phyloP scores from a whole-genome alignment of 2,888 invertebrate species.

The Plebejus argus region DNA sequence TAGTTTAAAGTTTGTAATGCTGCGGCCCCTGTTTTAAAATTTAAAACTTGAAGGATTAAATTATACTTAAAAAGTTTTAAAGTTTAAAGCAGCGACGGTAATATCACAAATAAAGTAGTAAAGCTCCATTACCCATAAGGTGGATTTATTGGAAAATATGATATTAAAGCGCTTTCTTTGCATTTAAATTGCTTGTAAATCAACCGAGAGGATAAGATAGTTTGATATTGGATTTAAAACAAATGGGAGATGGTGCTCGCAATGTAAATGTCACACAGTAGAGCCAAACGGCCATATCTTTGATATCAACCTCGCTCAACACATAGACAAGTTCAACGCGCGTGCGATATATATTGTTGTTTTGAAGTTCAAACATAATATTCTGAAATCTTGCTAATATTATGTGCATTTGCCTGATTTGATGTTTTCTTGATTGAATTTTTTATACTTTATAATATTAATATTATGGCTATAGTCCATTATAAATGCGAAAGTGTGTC shows the following conservation, averaged over 20 bases:
- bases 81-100: background rate
- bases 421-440: too few relatives aligned
- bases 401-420: too few relatives aligned
- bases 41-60: background rate
- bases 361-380: too few relatives aligned
- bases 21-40: background rate
- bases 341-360: too few relatives aligned
- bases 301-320: too few relatives aligned
- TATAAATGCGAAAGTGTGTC: too few relatives aligned
- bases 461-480: too few relatives aligned
- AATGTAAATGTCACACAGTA: background rate
- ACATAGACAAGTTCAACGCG: too few relatives aligned
- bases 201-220: constrained; percentile 41
- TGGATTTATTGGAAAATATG: constrained; percentile 61
- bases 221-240: constrained; percentile 35
- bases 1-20: background rate
- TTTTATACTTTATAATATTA: too few relatives aligned
- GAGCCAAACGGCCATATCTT: background rate
- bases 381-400: too few relatives aligned
- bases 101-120: constrained; percentile 30
- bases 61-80: background rate
- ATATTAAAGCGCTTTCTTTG: constrained; percentile 56
- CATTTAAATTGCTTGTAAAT: constrained; percentile 64
- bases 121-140: constrained; percentile 48
- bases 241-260: constrained; percentile 32